Conservation (phyloP, 2,888 invertebrate genomes). For the Archaeoteleia sp. region DNA sequence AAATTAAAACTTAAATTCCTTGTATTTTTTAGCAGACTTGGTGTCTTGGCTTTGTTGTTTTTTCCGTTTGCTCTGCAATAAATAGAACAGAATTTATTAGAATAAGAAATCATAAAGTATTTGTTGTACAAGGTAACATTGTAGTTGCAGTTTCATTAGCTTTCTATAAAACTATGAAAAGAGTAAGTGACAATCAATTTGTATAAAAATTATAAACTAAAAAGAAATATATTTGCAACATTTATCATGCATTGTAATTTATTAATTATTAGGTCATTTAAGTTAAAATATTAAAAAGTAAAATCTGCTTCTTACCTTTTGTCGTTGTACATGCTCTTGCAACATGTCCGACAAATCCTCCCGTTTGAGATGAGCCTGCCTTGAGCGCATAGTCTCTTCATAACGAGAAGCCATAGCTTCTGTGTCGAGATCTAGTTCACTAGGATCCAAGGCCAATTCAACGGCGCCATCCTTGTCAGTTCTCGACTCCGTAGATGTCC, state of each 20-base stretch:
- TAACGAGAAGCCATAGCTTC: slow-evolving; percentile 97
- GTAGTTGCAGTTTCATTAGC: no score
- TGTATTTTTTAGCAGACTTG: slow-evolving; percentile 97
- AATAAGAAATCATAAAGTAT: no score
- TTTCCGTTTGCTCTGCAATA: slow-evolving; percentile 91
- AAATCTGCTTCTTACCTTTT: slow-evolving; percentile 81
- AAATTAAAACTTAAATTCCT: slow-evolving; percentile 96
- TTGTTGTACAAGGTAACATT: no score
- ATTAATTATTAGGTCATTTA: no score
- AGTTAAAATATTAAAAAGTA: slow-evolving; percentile 1
- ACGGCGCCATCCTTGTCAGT: slow-evolving; percentile 82
- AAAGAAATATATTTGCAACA: slow-evolving; percentile 17
- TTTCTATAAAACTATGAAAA: no score
- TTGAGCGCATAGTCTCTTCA: slow-evolving; percentile 96
- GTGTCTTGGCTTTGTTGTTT: slow-evolving; percentile 92
- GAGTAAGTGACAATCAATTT: no score
- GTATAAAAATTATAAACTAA: no score
- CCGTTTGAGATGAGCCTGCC: slow-evolving; percentile 89
- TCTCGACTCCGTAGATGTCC: slow-evolving; percentile 67
- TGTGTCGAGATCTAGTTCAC: slow-evolving; percentile 96
- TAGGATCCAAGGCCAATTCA: slow-evolving; percentile 97
- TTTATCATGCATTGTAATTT: no score
- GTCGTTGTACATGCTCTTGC: slow-evolving; percentile 97
- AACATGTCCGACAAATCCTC: slow-evolving; percentile 99
- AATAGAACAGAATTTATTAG: slow-evolving; percentile 57